Conservation (phyloP, 2,888 invertebrate genomes). For the Mimachlamys varia region DNA sequence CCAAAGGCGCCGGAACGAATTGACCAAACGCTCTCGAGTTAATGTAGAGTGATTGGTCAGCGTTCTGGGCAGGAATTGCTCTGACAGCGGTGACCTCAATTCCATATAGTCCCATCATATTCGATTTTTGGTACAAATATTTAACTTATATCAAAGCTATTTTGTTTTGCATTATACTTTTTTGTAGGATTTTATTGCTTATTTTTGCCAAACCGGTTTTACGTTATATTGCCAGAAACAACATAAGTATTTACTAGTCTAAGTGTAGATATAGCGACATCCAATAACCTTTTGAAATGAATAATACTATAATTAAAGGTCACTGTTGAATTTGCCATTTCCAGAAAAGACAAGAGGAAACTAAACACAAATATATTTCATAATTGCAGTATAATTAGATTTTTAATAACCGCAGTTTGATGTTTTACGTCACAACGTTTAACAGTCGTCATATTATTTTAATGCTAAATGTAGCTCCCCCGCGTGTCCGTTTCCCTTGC, state of each 20-base stretch:
- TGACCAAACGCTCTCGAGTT: not conserved
- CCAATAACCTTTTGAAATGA: too few relatives aligned
- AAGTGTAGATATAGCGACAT: too few relatives aligned
- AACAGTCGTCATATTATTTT: not conserved
- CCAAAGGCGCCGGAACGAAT: slow-evolving; percentile 11
- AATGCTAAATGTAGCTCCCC: not conserved
- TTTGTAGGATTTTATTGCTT: not conserved
- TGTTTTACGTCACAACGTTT: not conserved
- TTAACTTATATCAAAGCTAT: not conserved
- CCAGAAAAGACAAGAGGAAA: too few relatives aligned
- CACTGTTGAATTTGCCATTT: too few relatives aligned
- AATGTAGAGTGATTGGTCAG: slow-evolving; percentile 4
- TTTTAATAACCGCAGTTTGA: not conserved
- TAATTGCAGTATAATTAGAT: too few relatives aligned
- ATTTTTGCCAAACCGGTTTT: too few relatives aligned
- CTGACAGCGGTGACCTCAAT: not conserved
- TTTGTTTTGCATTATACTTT: not conserved
- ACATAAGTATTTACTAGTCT: too few relatives aligned
- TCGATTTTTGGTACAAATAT: not conserved
- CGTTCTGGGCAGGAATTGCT: not conserved
- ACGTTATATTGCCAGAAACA: too few relatives aligned
- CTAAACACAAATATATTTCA: too few relatives aligned
- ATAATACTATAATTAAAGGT: too few relatives aligned
- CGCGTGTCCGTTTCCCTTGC: not conserved
- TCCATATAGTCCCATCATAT: not conserved